Evolutionary conservation across 2,113 vertebrate genomes (phyloP).

Genomic region (Urocynchramus pylzowi): DNA sequence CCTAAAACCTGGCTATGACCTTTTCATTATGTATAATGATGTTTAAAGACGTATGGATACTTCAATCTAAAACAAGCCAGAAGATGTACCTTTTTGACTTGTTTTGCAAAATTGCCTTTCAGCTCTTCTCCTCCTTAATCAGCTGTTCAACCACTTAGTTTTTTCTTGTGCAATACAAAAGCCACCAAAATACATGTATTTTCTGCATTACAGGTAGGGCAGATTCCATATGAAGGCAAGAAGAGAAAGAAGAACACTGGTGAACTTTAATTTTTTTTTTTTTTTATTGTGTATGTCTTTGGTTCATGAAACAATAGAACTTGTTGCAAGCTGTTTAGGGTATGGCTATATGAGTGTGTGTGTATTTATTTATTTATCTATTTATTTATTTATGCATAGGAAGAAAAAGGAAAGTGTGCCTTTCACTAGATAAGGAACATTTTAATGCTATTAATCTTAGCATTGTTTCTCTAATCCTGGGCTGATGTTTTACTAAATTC

Average conservation of each 20-base stretch:
- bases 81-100: background rate
- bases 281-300: background rate
- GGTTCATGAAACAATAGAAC: background rate
- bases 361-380: background rate
- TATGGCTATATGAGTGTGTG: background rate
- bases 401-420: background rate
- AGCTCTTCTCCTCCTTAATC: background rate
- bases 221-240: background rate
- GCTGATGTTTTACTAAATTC: background rate
- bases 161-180: background rate
- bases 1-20: background rate
- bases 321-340: background rate
- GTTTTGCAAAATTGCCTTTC: background rate
- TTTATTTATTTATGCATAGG: no score
- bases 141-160: background rate
- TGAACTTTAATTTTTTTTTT: background rate
- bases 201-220: background rate
- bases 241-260: background rate
- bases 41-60: background rate
- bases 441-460: background rate
- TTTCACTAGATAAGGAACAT: background rate
- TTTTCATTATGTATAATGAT: background rate
- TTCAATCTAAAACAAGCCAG: background rate
- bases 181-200: background rate
- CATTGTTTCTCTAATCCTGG: background rate